phyloP scores from a whole-genome alignment of 1,140 invertebrate genomes.

The Teleogryllus occipitalis region DNA sequence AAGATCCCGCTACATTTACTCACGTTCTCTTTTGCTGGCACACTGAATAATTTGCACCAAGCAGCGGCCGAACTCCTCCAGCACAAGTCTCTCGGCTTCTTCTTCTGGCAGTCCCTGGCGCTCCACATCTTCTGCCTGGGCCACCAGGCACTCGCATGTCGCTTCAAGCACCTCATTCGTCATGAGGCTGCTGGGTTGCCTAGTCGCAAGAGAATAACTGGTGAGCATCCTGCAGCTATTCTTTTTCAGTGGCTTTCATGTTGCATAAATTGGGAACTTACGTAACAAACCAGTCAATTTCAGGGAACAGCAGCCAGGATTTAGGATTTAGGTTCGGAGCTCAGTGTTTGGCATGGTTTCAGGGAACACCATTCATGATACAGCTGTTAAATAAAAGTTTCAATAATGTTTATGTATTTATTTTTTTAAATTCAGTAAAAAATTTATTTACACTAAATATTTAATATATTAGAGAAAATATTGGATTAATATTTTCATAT shows the following conservation, averaged over 20 bases:
- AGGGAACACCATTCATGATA: too few relatives aligned
- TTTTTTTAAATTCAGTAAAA: too few relatives aligned
- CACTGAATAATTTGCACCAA: constrained; percentile 84
- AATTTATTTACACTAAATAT: too few relatives aligned
- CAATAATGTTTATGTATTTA: too few relatives aligned
- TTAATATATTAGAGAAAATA: too few relatives aligned
- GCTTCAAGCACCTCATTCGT: constrained; percentile 92
- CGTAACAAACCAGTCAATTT: background rate
- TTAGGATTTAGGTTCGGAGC: too few relatives aligned
- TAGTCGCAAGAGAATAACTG: constrained; percentile 32
- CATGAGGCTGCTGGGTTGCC: constrained; percentile 80
- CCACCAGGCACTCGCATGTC: constrained; percentile 88
- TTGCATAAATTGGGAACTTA: too few relatives aligned
- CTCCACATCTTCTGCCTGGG: constrained; percentile 79
- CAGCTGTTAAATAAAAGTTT: too few relatives aligned
- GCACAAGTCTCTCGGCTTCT: constrained; percentile 73
- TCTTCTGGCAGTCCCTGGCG: constrained; percentile 54
- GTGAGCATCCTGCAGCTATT: background rate
- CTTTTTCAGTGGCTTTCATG: background rate
- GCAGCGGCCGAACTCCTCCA: constrained; percentile 92
- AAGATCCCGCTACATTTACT: background rate
- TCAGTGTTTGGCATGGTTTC: too few relatives aligned
- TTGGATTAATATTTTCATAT: too few relatives aligned
- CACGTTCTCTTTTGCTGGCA: constrained; percentile 51
- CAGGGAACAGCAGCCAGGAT: background rate